phyloP scores from a whole-genome alignment of 2,797 vertebrate species.

The Myiotriccus ornatus region DNA sequence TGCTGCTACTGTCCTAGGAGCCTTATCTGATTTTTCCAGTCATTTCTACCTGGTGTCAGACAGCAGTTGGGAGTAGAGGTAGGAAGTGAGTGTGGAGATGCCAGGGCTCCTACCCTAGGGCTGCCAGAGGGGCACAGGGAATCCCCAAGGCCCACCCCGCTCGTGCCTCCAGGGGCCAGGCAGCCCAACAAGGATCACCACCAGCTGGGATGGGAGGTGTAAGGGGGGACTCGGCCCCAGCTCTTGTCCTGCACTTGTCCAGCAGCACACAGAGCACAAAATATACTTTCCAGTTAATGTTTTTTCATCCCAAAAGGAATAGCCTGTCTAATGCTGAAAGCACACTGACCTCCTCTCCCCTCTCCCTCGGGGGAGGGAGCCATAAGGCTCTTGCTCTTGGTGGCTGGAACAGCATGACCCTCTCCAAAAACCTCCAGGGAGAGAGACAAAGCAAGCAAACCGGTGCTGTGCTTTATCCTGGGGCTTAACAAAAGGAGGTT shows the following conservation, averaged over 20 bases:
- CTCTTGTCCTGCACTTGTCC: background rate
- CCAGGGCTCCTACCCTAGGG: background rate
- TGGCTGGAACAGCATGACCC: background rate
- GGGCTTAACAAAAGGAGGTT: background rate
- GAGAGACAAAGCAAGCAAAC: background rate
- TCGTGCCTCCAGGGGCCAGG: background rate
- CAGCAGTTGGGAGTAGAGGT: background rate
- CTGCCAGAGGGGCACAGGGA: background rate
- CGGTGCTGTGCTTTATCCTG: background rate
- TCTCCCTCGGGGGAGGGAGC: background rate
- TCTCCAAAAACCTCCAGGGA: background rate
- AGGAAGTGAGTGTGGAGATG: background rate
- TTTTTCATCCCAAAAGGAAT: background rate
- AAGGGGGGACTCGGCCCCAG: background rate
- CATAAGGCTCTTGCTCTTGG: background rate
- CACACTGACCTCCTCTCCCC: background rate
- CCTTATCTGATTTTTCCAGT: background rate
- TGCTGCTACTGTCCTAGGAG: background rate
- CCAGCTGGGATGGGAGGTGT: background rate
- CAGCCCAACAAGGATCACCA: accelerated
- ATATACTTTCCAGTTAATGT: background rate
- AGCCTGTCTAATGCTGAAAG: background rate
- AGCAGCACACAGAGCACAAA: background rate
- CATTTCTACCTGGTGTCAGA: background rate
- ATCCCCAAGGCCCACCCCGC: accelerated